Evolutionary conservation across 1,140 invertebrate species (phyloP).

Genomic region (Adelges cooleyi): DNA sequence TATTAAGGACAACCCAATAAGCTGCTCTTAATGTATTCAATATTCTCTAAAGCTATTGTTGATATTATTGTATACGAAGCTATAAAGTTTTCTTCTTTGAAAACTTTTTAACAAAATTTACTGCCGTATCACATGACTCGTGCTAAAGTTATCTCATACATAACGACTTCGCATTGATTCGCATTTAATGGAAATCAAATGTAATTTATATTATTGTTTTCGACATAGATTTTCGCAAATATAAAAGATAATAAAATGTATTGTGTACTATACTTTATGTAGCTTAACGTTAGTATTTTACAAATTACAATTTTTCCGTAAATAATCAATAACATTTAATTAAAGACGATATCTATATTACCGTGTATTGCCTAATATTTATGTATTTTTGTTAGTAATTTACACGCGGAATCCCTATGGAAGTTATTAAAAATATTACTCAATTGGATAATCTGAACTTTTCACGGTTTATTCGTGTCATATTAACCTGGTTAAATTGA

Average conservation of each 20-base stretch:
- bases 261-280: neutral
- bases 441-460: too few relatives aligned
- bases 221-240: neutral
- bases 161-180: neutral
- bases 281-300: too few relatives aligned
- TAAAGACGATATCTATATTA: too few relatives aligned
- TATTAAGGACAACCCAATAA: neutral
- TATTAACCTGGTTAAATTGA: too few relatives aligned
- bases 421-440: too few relatives aligned
- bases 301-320: too few relatives aligned
- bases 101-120: neutral
- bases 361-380: too few relatives aligned
- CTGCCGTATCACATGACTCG: neutral
- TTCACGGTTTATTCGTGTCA: too few relatives aligned
- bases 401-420: too few relatives aligned
- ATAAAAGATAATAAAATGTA: neutral
- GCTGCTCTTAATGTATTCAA: slow-evolving; percentile 4
- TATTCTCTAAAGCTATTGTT: neutral
- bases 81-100: slow-evolving; percentile 11
- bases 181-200: neutral
- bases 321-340: too few relatives aligned
- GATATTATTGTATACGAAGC: slow-evolving; percentile 14
- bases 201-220: slow-evolving; percentile 7
- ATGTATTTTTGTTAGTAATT: too few relatives aligned
- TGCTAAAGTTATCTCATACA: slow-evolving; percentile 16